Percentiles rank a stretch among this genome's conserved stretches.
Conservation (phyloP, 2,797 vertebrate species). For the Eulemur albifrons region DNA sequence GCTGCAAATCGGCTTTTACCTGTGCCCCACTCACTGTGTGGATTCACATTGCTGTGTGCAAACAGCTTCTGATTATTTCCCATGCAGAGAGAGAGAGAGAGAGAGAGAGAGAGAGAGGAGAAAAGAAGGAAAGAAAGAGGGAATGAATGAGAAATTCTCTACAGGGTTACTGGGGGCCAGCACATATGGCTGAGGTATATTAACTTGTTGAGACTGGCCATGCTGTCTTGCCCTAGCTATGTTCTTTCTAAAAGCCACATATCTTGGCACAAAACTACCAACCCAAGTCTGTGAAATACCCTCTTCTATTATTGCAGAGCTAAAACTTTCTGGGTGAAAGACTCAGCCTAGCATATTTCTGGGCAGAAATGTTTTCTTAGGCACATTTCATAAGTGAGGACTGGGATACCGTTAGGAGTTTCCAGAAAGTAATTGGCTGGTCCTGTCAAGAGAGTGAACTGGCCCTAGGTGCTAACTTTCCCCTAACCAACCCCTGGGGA, state of each 20-base stretch:
- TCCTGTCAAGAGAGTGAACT: background rate
- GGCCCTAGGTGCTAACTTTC: background rate
- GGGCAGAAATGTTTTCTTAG: background rate
- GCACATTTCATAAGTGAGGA: background rate
- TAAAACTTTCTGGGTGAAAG: background rate
- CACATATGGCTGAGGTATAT: background rate
- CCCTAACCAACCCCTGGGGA: background rate
- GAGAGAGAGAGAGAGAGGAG: too few species aligned
- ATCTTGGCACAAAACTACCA: background rate
- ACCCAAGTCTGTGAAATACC: background rate
- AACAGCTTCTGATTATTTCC: constrained; percentile 31
- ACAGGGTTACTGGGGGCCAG: background rate
- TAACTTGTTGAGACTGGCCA: background rate
- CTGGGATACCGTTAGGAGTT: background rate
- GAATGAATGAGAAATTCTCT: constrained; percentile 10
- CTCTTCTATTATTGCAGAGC: background rate
- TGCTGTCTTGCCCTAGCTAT: background rate
- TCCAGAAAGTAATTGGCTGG: background rate
- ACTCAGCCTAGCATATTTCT: background rate
- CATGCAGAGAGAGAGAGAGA: background rate
- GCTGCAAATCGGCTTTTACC: background rate
- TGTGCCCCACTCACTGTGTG: background rate
- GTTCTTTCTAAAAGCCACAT: background rate
- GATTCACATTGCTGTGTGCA: background rate
- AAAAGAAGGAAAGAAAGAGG: background rate